Evolutionary conservation across 2,113 vertebrate genomes (phyloP).

Genomic region (Calyptommatus sinebrachiatus): DNA sequence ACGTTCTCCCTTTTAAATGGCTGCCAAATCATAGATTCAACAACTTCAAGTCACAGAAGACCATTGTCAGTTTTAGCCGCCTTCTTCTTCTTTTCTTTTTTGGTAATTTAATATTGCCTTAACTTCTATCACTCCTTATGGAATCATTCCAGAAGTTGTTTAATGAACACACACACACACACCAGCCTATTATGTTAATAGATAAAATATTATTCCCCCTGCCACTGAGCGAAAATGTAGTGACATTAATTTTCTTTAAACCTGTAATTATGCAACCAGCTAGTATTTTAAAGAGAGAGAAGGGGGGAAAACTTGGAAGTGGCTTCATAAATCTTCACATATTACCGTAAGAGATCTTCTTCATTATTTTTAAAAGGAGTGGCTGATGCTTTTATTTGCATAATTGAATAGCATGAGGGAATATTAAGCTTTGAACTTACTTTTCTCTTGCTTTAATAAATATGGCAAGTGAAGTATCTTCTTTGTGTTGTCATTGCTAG

Average conservation of each 20-base stretch:
- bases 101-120: constrained; percentile 61
- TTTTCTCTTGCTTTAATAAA: background rate
- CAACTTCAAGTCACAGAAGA: constrained; percentile 53
- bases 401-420: background rate
- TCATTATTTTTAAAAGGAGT: no score
- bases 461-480: background rate
- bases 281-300: background rate
- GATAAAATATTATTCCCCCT: constrained; percentile 47
- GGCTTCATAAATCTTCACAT: constrained; percentile 17
- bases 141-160: constrained; percentile 53
- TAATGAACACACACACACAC: constrained; percentile 36
- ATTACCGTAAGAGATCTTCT: constrained; percentile 12
- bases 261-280: background rate
- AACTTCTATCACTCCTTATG: constrained; percentile 51
- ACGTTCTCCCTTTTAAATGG: constrained; percentile 64
- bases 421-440: background rate
- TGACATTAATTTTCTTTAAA: background rate
- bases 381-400: background rate
- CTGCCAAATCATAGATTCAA: constrained; percentile 72
- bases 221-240: constrained; percentile 34
- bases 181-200: constrained; percentile 33
- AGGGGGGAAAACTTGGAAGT: constrained; percentile 22
- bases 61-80: constrained; percentile 65
- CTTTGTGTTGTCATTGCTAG: background rate
- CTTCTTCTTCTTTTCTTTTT: background rate